Conservation (phyloP, 2,888 invertebrate species). For the Resseliella maxima region DNA sequence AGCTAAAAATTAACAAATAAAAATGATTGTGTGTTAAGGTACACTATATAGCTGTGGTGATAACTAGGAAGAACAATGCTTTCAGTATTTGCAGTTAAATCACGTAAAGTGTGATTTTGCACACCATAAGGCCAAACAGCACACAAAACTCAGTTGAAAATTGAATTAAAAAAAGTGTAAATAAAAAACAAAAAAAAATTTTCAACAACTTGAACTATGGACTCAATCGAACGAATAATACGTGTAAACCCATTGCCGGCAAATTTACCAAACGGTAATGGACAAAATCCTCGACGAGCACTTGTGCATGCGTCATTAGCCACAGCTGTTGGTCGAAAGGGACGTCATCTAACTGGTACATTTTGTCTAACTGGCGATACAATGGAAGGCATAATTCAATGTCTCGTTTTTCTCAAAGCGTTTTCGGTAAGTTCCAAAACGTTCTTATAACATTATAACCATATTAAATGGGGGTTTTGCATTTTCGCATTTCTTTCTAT, state of each 20-base stretch:
- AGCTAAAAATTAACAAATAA: not conserved
- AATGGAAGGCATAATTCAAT: constrained; percentile 94
- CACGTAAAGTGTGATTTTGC: not conserved
- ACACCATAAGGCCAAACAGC: not conserved
- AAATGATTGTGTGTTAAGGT: not conserved
- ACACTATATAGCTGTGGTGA: not conserved
- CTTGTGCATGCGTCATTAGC: constrained; percentile 82
- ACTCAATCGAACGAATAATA: constrained; percentile 85
- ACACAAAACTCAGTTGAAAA: not conserved
- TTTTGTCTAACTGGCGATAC: constrained; percentile 91
- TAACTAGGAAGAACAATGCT: not conserved
- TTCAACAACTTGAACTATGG: constrained; percentile 69
- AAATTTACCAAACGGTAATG: constrained; percentile 70
- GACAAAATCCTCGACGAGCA: constrained; percentile 73
- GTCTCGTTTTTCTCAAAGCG: constrained; percentile 90
- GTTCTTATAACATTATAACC: constrained; percentile 57
- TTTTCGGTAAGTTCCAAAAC: constrained; percentile 81
- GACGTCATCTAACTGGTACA: constrained; percentile 86
- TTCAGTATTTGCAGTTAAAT: not conserved
- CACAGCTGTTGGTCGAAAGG: constrained; percentile 79
- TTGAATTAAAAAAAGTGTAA: not conserved
- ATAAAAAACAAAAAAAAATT: not conserved
- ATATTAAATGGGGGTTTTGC: constrained; percentile 18
- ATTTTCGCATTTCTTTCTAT: not conserved
- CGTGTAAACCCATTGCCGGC: constrained; percentile 76